These are phyloP conservation scores for Carduelis carduelis DNA, from an alignment of 2,797 vertebrate species.

Conservation along the genomic window DNA sequence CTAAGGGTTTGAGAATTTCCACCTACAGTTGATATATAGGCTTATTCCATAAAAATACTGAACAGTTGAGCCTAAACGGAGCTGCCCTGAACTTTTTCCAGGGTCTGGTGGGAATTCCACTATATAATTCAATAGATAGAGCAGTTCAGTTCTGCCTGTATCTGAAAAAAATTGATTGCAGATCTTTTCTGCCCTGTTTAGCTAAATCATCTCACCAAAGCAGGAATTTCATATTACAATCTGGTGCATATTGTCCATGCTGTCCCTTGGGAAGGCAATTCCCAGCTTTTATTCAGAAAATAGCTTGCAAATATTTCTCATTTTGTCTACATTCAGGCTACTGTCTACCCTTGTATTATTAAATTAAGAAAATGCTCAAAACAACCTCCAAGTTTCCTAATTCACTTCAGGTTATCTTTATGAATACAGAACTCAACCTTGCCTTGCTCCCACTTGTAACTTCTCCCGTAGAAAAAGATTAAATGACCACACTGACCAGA, in stretches of 20 bases:
- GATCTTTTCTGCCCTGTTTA: neutral
- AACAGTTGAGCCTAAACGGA: neutral
- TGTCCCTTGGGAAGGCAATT: neutral
- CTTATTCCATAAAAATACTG: neutral
- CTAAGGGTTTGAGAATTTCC: neutral
- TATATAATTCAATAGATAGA: neutral
- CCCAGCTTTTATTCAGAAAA: neutral
- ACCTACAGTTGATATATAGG: neutral
- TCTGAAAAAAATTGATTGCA: neutral
- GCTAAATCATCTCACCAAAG: neutral
- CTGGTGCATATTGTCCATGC: accelerated
- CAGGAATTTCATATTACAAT: neutral
- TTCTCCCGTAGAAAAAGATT: neutral
- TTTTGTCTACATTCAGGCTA: neutral
- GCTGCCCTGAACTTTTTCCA: neutral
- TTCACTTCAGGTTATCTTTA: neutral
- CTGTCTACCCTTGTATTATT: neutral
- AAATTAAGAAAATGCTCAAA: neutral
- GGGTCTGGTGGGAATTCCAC: neutral
- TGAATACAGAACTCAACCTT: neutral
- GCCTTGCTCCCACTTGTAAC: neutral
- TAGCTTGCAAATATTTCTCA: neutral
- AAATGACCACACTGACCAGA: neutral
- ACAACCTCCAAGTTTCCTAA: neutral
- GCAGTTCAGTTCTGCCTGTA: neutral